These are phyloP conservation scores for Nomada fabriciana DNA, from an alignment of 2,888 invertebrate genomes.

Conservation along the genomic window DNA sequence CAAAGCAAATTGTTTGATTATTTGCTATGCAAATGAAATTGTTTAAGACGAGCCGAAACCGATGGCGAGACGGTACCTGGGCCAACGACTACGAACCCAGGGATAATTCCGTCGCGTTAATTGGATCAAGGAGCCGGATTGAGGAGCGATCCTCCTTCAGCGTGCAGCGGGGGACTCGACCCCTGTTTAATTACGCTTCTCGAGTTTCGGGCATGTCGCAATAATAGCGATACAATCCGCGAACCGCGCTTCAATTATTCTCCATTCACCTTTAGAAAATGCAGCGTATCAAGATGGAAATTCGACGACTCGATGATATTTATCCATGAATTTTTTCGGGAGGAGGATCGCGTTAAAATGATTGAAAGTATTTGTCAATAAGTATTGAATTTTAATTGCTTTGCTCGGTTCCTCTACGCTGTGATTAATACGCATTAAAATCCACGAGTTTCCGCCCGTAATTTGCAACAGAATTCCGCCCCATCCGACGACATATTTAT, in stretches of 20 bases:
- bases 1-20: conserved; percentile 84
- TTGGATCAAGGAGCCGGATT: conserved; percentile 84
- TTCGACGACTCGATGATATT: neutral
- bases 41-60: conserved; percentile 76
- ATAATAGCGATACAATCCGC: conserved; percentile 74
- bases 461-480: neutral
- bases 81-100: conserved; percentile 64
- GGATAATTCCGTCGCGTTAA: conserved; percentile 83
- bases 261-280: neutral
- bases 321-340: too few relatives aligned
- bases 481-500: neutral
- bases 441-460: neutral
- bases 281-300: neutral
- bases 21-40: conserved; percentile 84
- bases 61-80: conserved; percentile 61
- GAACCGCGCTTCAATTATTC: conserved; percentile 58
- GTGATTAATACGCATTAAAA: neutral
- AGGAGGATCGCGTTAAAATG: too few relatives aligned
- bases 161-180: conserved; percentile 64
- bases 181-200: conserved; percentile 82
- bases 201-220: conserved; percentile 76
- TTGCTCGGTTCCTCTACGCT: too few relatives aligned
- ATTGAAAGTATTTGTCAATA: too few relatives aligned
- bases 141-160: conserved; percentile 78
- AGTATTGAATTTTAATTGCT: neutral